A percentile compares a stretch with the other conserved stretches of the same genome.
Conservation (phyloP, 1,140 invertebrate genomes). For the Globodera rostochiensis region DNA sequence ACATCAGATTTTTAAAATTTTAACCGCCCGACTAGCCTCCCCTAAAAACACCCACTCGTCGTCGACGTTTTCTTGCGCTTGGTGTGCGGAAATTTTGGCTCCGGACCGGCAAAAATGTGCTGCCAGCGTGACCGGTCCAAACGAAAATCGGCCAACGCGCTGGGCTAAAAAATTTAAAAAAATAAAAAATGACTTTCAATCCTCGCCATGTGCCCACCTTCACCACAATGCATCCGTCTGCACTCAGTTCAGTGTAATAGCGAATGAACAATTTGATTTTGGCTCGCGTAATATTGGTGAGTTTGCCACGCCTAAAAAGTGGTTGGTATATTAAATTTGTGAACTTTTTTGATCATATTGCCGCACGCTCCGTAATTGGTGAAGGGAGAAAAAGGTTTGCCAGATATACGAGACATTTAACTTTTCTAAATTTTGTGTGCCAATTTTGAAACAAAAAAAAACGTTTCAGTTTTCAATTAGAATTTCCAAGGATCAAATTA, state of each 20-base stretch:
- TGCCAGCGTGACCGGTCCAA: constrained; percentile 22
- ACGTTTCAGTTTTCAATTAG: neutral
- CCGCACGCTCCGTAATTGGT: no score
- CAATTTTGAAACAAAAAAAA: no score
- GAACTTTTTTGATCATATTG: neutral
- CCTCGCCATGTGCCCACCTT: neutral
- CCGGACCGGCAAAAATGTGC: constrained; percentile 36
- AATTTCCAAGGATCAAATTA: neutral
- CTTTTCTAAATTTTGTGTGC: no score
- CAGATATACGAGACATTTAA: no score
- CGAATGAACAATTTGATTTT: constrained; percentile 24
- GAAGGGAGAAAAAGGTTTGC: no score
- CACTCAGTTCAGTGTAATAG: constrained; percentile 29
- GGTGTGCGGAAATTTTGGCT: constrained; percentile 31
- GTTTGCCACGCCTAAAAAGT: constrained; percentile 15
- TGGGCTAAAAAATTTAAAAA: neutral
- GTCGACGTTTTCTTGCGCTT: neutral
- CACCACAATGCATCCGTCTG: constrained; percentile 9
- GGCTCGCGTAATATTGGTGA: constrained; percentile 11
- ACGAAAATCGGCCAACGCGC: constrained; percentile 14
- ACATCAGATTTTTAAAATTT: no score
- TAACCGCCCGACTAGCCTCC: no score
- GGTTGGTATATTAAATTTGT: no score
- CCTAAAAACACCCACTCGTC: neutral
- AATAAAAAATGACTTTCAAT: neutral